These are phyloP conservation scores for Apeira syringaria DNA, from an alignment of 2,888 invertebrate genomes.

Conservation along the genomic window DNA sequence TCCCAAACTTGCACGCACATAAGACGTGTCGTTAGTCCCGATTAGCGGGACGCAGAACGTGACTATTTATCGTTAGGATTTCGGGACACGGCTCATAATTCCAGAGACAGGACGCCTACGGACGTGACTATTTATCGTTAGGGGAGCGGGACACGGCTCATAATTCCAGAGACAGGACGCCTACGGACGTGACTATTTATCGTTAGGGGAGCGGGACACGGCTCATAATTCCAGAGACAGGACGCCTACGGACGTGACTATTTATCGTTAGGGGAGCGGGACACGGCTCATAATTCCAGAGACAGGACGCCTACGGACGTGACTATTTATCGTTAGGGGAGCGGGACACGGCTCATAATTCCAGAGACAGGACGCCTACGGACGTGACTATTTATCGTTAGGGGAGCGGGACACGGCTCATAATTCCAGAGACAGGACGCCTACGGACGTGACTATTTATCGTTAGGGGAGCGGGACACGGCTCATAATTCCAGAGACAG, in stretches of 20 bases:
- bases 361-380: too few relatives aligned
- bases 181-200: slow-evolving; percentile 9
- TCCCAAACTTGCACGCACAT: slow-evolving; percentile 9
- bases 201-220: slow-evolving; percentile 22
- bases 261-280: slow-evolving; percentile 27
- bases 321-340: too few relatives aligned
- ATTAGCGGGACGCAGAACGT: slow-evolving; percentile 26
- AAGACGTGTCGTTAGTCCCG: slow-evolving; percentile 29
- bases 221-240: neutral
- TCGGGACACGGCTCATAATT: slow-evolving; percentile 11
- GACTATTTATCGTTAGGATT: slow-evolving; percentile 30
- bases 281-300: slow-evolving; percentile 4
- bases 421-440: too few relatives aligned
- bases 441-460: too few relatives aligned
- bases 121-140: slow-evolving; percentile 18
- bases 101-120: neutral
- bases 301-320: neutral
- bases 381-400: too few relatives aligned
- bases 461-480: too few relatives aligned
- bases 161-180: neutral
- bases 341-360: too few relatives aligned
- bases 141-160: slow-evolving; percentile 18
- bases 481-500: too few relatives aligned
- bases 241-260: neutral
- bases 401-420: too few relatives aligned